Evolutionary conservation across 2,113 vertebrate species (phyloP).

Genomic region (Platichthys flesus): DNA sequence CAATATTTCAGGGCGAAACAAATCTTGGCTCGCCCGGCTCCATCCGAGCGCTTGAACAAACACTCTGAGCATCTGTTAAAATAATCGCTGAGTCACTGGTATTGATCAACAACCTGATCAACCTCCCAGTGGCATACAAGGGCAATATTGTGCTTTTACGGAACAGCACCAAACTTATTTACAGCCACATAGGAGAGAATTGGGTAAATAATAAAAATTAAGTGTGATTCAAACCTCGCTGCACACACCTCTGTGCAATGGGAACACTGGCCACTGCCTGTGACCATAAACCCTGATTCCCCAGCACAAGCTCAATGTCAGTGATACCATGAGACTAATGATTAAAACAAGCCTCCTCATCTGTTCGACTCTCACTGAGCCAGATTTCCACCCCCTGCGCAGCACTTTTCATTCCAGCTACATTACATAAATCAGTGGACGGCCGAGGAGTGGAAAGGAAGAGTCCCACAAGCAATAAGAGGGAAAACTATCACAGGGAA

Average conservation of each 20-base stretch:
- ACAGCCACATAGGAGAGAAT: slow-evolving; percentile 29
- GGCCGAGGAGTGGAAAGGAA: slow-evolving; percentile 69
- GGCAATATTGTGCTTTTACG: not conserved
- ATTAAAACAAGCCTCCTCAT: slow-evolving; percentile 78
- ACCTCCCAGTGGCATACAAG: slow-evolving; percentile 12
- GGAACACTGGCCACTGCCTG: slow-evolving; percentile 23
- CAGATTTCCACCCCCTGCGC: slow-evolving; percentile 78
- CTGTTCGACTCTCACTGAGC: slow-evolving; percentile 59
- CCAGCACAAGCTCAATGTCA: slow-evolving; percentile 55
- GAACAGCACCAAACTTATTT: slow-evolving; percentile 19
- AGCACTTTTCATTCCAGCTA: slow-evolving; percentile 70
- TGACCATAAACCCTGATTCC: slow-evolving; percentile 35
- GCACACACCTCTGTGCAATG: slow-evolving; percentile 34
- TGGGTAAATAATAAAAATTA: slow-evolving; percentile 24
- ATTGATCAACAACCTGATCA: slow-evolving; percentile 65
- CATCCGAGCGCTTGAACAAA: slow-evolving; percentile 60
- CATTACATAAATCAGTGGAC: slow-evolving; percentile 75
- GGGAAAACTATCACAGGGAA: slow-evolving; percentile 47
- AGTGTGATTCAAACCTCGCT: slow-evolving; percentile 2
- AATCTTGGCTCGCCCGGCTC: slow-evolving; percentile 49
- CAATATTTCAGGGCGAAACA: slow-evolving; percentile 54
- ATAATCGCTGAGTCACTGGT: slow-evolving; percentile 47
- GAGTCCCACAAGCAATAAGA: slow-evolving; percentile 64
- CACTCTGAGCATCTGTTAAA: slow-evolving; percentile 67
- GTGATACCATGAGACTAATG: slow-evolving; percentile 73